A percentile compares a stretch with the other conserved stretches of the same genome.
Evolutionary conservation across 2,888 invertebrate species (phyloP).

Genomic region (Deroplatys truncata): DNA sequence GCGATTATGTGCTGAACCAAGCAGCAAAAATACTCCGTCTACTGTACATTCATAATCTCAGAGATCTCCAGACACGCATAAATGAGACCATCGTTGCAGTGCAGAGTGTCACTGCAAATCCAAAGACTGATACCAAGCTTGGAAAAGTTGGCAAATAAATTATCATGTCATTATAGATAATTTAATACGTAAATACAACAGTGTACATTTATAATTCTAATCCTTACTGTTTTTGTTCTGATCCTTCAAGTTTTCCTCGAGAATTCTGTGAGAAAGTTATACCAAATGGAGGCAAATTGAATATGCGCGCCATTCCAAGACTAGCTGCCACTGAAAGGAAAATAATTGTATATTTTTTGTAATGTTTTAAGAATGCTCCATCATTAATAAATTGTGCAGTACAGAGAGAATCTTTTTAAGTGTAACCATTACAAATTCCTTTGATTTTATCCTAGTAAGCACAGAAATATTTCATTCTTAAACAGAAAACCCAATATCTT

Average conservation of each 20-base stretch:
- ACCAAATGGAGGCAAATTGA: constrained; percentile 44
- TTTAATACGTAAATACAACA: neutral
- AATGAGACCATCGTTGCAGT: constrained; percentile 92
- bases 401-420: neutral
- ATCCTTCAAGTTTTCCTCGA: neutral
- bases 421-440: too few species aligned
- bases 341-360: neutral
- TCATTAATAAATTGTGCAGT: neutral
- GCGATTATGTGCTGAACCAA: constrained; percentile 61
- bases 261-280: neutral
- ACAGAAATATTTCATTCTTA: neutral
- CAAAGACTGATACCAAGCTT: constrained; percentile 90
- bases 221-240: neutral
- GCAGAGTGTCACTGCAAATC: constrained; percentile 91
- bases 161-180: neutral
- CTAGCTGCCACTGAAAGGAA: constrained; percentile 52
- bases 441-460: too few species aligned
- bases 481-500: neutral
- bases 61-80: constrained; percentile 85
- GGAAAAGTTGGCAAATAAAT: constrained; percentile 80
- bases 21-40: constrained; percentile 75
- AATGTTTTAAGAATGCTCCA: neutral
- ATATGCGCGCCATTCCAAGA: constrained; percentile 57
- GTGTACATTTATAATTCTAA: neutral
- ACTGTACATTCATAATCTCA: constrained; percentile 77